phyloP scores from a whole-genome alignment of 2,113 vertebrate genomes.

The Telmatochromis brachygnathus region DNA sequence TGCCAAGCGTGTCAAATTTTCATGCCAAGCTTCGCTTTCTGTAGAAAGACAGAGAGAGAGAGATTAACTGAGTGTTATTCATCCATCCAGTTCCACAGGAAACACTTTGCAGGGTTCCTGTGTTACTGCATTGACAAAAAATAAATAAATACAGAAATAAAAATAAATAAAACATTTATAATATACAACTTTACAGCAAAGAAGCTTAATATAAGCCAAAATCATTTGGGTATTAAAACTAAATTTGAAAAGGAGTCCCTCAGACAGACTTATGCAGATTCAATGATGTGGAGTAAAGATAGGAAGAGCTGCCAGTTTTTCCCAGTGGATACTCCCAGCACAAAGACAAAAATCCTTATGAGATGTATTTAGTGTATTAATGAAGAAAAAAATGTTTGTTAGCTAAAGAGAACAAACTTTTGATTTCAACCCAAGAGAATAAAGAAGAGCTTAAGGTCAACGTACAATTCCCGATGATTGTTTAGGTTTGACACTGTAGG shows the following conservation, averaged over 20 bases:
- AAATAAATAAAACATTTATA: neutral
- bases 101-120: neutral
- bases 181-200: neutral
- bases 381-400: neutral
- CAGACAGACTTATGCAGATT: neutral
- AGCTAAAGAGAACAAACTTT: neutral
- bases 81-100: neutral
- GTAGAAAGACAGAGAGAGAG: slow-evolving; percentile 17
- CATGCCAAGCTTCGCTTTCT: slow-evolving; percentile 98
- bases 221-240: neutral
- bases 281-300: neutral
- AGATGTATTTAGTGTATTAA: neutral
- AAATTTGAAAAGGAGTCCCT: neutral
- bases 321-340: neutral
- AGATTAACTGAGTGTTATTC: neutral
- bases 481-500: slow-evolving; percentile 92
- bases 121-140: neutral
- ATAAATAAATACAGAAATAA: neutral
- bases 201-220: neutral
- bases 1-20: slow-evolving; percentile 72
- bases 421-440: neutral
- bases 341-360: neutral
- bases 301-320: neutral
- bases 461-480: slow-evolving; percentile 93
- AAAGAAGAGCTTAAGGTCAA: slow-evolving; percentile 1